Conservation (phyloP, 2,113 vertebrate genomes). For the Chamaetylas fuelleborni region DNA sequence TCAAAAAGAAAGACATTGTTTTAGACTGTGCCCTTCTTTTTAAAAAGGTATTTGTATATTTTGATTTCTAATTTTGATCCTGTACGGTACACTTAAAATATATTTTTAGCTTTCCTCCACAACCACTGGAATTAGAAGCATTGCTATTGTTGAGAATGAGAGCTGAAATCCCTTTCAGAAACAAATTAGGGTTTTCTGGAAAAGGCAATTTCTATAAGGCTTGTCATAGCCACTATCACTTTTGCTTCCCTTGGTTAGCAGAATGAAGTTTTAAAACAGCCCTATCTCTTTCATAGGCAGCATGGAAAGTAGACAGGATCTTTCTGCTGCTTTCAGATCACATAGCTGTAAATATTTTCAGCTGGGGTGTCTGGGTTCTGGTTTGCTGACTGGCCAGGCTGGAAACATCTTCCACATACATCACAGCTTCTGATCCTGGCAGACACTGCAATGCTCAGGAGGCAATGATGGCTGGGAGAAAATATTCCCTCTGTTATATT, state of each 20-base stretch:
- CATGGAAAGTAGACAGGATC: background rate
- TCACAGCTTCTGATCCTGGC: background rate
- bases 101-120: background rate
- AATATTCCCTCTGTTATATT: background rate
- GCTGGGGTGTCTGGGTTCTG: background rate
- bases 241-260: background rate
- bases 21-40: background rate
- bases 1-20: background rate
- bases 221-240: background rate
- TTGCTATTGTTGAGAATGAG: background rate
- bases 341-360: background rate
- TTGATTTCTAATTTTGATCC: background rate
- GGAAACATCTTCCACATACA: background rate
- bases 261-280: background rate
- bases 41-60: background rate
- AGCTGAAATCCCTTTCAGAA: background rate
- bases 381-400: background rate
- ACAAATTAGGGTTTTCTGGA: background rate
- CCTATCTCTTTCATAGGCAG: background rate
- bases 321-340: background rate
- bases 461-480: background rate
- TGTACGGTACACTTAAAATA: background rate
- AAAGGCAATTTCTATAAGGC: fast-evolving
- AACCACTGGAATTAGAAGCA: background rate
- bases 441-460: background rate